These are phyloP conservation scores for Tetramorium parvispinum DNA, from an alignment of 1,140 invertebrate genomes.

Conservation along the genomic window DNA sequence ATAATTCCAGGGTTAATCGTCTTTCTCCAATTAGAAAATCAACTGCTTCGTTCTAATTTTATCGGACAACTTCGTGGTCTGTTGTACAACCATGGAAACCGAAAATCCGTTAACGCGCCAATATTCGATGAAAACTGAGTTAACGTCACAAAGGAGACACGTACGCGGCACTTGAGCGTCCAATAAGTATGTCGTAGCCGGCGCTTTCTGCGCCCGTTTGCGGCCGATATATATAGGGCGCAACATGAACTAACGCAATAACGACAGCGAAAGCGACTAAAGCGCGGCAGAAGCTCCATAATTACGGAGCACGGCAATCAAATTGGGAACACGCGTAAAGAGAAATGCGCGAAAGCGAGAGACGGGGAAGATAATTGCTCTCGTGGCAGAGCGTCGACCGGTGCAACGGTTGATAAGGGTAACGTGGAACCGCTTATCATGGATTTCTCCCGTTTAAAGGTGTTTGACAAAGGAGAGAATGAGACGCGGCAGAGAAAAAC, in stretches of 20 bases:
- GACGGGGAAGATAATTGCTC: slow-evolving; percentile 56
- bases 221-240: slow-evolving; percentile 43
- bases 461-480: slow-evolving; percentile 25
- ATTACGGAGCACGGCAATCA: slow-evolving; percentile 57
- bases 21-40: neutral
- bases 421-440: slow-evolving; percentile 65
- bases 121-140: slow-evolving; percentile 50
- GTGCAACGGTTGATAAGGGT: slow-evolving; percentile 61
- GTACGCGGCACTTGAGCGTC: slow-evolving; percentile 1
- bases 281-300: slow-evolving; percentile 44
- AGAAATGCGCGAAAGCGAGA: slow-evolving; percentile 52
- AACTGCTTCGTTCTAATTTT: neutral
- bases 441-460: slow-evolving; percentile 40
- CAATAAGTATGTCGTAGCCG: slow-evolving; percentile 36
- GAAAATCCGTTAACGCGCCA: slow-evolving; percentile 54
- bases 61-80: neutral
- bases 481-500: neutral
- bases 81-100: neutral
- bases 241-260: slow-evolving; percentile 55
- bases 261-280: slow-evolving; percentile 59
- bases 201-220: slow-evolving; percentile 13
- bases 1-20: neutral
- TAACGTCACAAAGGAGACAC: slow-evolving; percentile 38
- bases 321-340: slow-evolving; percentile 60
- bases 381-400: slow-evolving; percentile 55